These are phyloP conservation scores for Galago senegalensis DNA, from an alignment of 2,797 vertebrate species.

Conservation along the genomic window DNA sequence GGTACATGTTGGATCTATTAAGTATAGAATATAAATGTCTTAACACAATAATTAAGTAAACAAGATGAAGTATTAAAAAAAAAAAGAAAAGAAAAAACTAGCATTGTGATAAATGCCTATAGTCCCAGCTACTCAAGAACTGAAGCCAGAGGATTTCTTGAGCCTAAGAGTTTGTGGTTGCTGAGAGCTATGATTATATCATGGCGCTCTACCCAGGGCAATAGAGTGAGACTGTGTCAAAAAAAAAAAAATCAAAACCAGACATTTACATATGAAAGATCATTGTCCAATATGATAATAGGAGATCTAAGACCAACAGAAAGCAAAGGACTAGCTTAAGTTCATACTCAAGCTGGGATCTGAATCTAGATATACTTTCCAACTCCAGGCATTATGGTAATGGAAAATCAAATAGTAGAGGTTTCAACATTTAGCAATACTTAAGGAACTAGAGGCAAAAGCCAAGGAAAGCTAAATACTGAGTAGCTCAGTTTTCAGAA, in stretches of 20 bases:
- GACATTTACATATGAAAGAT: background rate
- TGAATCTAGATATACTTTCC: slow-evolving; percentile 1
- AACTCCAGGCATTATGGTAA: background rate
- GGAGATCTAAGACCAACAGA: slow-evolving; percentile 32
- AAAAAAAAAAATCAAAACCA: background rate
- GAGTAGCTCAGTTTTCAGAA: slow-evolving; percentile 60
- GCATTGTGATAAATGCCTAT: too few relatives aligned
- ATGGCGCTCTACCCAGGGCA: too few relatives aligned
- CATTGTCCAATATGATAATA: background rate
- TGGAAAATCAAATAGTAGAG: background rate
- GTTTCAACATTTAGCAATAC: background rate
- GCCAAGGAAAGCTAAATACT: slow-evolving; percentile 25
- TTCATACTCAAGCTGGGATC: background rate
- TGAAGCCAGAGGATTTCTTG: too few relatives aligned
- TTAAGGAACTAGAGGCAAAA: slow-evolving; percentile 35
- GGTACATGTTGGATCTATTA: too few relatives aligned
- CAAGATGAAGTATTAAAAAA: too few relatives aligned
- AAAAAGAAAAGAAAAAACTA: too few relatives aligned
- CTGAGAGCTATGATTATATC: too few relatives aligned
- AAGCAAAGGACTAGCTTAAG: slow-evolving; percentile 23
- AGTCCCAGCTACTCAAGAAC: too few relatives aligned
- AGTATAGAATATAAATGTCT: too few relatives aligned
- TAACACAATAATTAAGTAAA: too few relatives aligned
- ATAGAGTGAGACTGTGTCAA: too few relatives aligned
- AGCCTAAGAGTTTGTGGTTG: too few relatives aligned